These are phyloP conservation scores for Thrips palmi DNA, from an alignment of 1,140 invertebrate genomes.

Conservation along the genomic window DNA sequence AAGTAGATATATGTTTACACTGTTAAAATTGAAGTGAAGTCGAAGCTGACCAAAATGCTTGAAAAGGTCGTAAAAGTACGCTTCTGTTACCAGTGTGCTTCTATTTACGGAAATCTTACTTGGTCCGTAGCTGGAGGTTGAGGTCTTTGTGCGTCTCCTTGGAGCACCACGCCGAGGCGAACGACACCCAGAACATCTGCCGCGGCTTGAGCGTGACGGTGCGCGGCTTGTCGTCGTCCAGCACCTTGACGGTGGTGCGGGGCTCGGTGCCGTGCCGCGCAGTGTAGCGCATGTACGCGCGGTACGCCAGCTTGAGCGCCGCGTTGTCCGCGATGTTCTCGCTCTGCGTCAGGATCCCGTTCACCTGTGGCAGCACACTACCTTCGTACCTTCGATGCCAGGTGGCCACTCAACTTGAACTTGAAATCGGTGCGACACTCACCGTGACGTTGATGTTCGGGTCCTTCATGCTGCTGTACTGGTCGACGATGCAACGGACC, in stretches of 20 bases:
- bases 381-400: background rate
- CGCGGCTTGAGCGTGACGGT: conserved; percentile 19
- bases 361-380: conserved; percentile 25
- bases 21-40: too few species aligned
- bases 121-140: too few species aligned
- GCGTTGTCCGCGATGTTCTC: conserved; percentile 52
- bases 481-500: conserved; percentile 70
- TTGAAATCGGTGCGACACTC: background rate
- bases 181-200: conserved; percentile 45
- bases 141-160: conserved; percentile 9
- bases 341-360: conserved; percentile 39
- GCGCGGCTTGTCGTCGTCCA: too few species aligned
- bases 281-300: conserved; percentile 30
- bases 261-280: conserved; percentile 21
- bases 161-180: conserved; percentile 36
- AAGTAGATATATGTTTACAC: too few species aligned
- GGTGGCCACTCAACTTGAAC: background rate
- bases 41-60: too few species aligned
- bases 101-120: too few species aligned
- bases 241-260: too few species aligned
- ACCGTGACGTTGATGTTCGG: conserved; percentile 29
- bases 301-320: conserved; percentile 41
- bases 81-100: too few species aligned
- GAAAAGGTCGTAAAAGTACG: too few species aligned
- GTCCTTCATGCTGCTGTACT: conserved; percentile 69